phyloP scores from a whole-genome alignment of 2,797 vertebrate species.

The Semotilus atromaculatus region DNA sequence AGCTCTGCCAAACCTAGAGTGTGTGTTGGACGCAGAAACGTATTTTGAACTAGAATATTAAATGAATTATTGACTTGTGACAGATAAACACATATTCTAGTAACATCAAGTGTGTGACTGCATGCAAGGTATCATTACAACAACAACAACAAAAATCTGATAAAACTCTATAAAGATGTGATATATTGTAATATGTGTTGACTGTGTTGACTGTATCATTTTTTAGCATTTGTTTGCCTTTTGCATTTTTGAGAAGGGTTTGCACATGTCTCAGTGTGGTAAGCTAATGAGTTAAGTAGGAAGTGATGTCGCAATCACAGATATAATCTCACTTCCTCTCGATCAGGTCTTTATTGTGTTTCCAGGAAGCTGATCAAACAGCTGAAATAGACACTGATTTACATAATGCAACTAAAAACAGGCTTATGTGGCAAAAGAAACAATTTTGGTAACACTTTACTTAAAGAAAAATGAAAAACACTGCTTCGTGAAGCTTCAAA shows the following conservation, averaged over 20 bases:
- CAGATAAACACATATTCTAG: background rate
- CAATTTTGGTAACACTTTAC: background rate
- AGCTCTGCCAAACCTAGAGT: background rate
- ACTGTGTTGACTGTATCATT: background rate
- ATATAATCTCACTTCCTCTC: conserved; percentile 30
- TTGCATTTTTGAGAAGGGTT: background rate
- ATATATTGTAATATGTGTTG: background rate
- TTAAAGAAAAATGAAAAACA: background rate
- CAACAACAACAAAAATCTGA: no score
- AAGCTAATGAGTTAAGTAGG: background rate
- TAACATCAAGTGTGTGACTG: background rate
- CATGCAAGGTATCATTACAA: no score
- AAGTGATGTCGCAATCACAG: background rate
- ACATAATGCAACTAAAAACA: background rate
- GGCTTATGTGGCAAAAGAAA: background rate
- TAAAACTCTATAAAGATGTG: background rate
- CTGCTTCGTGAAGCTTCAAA: no score
- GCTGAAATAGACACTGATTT: background rate
- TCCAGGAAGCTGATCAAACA: background rate
- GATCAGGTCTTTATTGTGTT: background rate
- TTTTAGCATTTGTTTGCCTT: background rate
- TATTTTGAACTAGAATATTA: background rate
- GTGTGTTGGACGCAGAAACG: background rate
- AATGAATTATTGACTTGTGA: background rate
- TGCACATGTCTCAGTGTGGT: background rate